Evolutionary conservation across 2,888 invertebrate species (phyloP).

Genomic region (Drosophila quasianomalipes): DNA sequence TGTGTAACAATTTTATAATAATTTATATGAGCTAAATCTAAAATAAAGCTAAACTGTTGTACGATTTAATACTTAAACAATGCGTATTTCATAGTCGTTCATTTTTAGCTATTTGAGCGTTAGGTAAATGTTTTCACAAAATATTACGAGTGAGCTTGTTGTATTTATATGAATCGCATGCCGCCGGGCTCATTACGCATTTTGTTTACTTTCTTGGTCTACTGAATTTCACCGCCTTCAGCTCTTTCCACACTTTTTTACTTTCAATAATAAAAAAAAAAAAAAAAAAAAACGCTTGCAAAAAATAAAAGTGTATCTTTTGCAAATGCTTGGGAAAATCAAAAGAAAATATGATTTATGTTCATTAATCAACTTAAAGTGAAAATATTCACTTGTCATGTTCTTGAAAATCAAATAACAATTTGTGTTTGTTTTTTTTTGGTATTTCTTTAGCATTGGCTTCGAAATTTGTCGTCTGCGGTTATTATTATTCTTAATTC

Average conservation of each 20-base stretch:
- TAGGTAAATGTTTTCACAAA: constrained; percentile 31
- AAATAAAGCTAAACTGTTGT: too few species aligned
- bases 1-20: neutral
- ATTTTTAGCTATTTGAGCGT: neutral
- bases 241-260: constrained; percentile 25
- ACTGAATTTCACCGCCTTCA: constrained; percentile 44
- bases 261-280: constrained; percentile 30
- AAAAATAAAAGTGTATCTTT: constrained; percentile 7
- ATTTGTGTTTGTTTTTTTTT: constrained; percentile 17
- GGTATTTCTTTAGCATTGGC: constrained; percentile 35
- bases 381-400: constrained; percentile 51
- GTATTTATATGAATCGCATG: constrained; percentile 24
- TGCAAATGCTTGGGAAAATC: constrained; percentile 34
- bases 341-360: constrained; percentile 52
- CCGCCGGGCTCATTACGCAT: constrained; percentile 34
- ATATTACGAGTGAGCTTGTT: constrained; percentile 27
- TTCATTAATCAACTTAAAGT: constrained; percentile 50
- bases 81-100: constrained; percentile 13
- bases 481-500: constrained; percentile 32
- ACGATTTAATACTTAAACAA: neutral
- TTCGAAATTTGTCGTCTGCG: constrained; percentile 27
- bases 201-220: constrained; percentile 49
- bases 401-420: constrained; percentile 51
- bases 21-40: neutral
- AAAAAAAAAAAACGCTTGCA: constrained; percentile 3